Evolutionary conservation across 2,113 vertebrate species (phyloP).

Genomic region (Sorex fumeus): DNA sequence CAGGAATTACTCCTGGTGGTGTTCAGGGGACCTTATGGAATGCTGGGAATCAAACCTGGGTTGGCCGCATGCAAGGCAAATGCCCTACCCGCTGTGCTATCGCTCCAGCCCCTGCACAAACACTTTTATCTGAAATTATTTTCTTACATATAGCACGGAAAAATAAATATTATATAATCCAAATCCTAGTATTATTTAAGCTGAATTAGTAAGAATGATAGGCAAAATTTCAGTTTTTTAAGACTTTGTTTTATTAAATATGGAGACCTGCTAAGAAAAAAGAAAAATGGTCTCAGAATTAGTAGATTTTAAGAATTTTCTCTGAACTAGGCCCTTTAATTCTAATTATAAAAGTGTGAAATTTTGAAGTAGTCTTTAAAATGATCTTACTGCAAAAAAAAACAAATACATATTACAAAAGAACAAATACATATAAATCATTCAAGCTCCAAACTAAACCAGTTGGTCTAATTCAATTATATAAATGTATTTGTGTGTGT

Average conservation of each 20-base stretch:
- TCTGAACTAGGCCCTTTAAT: constrained; percentile 48
- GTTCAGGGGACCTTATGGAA: too few relatives aligned
- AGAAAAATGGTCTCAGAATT: constrained; percentile 53
- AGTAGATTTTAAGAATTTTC: constrained; percentile 57
- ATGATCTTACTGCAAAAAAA: constrained; percentile 1
- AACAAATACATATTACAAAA: background rate
- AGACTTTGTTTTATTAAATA: constrained; percentile 27
- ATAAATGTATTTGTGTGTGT: too few relatives aligned
- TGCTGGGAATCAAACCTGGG: too few relatives aligned
- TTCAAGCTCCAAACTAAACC: constrained; percentile 27
- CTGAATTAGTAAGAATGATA: constrained; percentile 37
- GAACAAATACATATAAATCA: constrained; percentile 12
- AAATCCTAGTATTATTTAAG: constrained; percentile 29
- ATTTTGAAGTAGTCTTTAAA: background rate
- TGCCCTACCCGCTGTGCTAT: too few relatives aligned
- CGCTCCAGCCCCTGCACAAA: too few relatives aligned
- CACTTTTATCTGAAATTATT: constrained; percentile 61
- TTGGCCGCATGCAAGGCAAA: too few relatives aligned
- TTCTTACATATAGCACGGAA: constrained; percentile 25
- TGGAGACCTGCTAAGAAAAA: constrained; percentile 52
- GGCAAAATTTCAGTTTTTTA: constrained; percentile 45
- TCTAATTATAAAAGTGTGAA: constrained; percentile 63
- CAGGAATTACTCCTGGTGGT: too few relatives aligned
- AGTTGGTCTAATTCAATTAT: background rate
- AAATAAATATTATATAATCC: constrained; percentile 49